Conservation (phyloP, 1,140 invertebrate genomes). For the Drosophila cardini region DNA sequence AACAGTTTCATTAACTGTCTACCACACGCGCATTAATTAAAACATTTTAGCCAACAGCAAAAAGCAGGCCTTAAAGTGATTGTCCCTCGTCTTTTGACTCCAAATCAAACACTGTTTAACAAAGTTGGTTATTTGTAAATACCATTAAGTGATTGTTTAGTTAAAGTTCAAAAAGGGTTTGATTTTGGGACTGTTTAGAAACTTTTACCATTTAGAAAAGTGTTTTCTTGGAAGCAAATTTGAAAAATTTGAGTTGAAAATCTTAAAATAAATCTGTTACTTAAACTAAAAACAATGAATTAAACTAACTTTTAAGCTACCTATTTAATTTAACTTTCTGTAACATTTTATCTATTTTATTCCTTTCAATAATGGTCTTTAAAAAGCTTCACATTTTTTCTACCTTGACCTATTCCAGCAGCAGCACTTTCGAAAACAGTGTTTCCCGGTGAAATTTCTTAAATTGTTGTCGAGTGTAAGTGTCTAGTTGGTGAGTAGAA, state of each 20-base stretch:
- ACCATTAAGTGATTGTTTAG: background rate
- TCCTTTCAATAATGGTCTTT: too few relatives aligned
- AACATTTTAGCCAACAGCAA: conserved; percentile 71
- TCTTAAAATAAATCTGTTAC: too few relatives aligned
- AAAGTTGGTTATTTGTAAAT: conserved; percentile 1
- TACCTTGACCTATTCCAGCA: background rate
- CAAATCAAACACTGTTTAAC: conserved; percentile 43
- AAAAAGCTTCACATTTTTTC: too few relatives aligned
- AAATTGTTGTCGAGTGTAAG: conserved; percentile 57
- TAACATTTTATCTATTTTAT: too few relatives aligned
- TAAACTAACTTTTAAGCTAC: too few relatives aligned
- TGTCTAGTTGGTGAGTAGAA: conserved; percentile 40
- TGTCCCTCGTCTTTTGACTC: conserved; percentile 42
- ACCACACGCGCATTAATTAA: conserved; percentile 73
- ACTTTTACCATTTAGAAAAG: too few relatives aligned
- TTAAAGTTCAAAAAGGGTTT: background rate
- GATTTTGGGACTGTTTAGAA: too few relatives aligned
- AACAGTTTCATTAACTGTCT: conserved; percentile 81
- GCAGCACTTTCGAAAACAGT: conserved; percentile 28
- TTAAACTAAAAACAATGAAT: too few relatives aligned
- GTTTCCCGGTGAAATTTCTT: conserved; percentile 18
- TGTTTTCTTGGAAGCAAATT: too few relatives aligned
- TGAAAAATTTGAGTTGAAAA: too few relatives aligned
- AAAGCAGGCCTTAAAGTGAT: conserved; percentile 49
- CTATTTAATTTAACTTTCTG: too few relatives aligned